phyloP scores from a whole-genome alignment of 2,113 vertebrate genomes.

The Mixornis gularis region DNA sequence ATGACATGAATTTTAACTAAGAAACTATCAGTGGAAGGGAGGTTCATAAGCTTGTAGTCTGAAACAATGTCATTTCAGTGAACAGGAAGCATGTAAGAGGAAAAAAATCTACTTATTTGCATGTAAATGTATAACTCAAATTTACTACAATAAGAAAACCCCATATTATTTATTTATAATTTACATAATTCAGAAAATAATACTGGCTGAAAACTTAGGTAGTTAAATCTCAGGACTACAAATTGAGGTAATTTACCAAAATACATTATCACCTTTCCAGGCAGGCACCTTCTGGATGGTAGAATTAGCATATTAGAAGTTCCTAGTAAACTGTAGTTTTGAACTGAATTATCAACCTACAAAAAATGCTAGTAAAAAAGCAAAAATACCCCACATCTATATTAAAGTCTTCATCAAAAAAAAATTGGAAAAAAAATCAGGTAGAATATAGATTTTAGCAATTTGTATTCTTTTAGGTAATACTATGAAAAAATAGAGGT shows the following conservation, averaged over 20 bases:
- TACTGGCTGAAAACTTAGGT: not conserved
- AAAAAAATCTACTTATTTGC: not conserved
- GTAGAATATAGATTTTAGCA: not conserved
- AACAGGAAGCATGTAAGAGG: not conserved
- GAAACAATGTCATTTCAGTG: not conserved
- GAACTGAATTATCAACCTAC: not conserved
- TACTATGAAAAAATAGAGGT: not conserved
- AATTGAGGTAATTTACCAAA: not conserved
- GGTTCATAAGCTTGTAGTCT: not conserved
- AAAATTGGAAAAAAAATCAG: not conserved
- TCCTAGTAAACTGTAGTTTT: not conserved
- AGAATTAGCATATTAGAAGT: not conserved
- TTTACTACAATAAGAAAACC: not conserved
- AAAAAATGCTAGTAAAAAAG: not conserved
- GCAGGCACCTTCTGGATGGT: not conserved
- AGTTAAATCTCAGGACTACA: not conserved
- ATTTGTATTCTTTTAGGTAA: not conserved
- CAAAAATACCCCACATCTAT: rapidly evolving
- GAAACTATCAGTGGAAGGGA: not conserved
- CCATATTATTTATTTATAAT: not conserved
- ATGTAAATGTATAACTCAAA: not conserved
- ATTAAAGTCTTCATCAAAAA: not conserved
- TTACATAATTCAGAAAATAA: not conserved
- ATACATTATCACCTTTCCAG: not conserved
- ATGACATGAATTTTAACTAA: not conserved